Percentiles rank a stretch among this genome's conserved stretches.
Evolutionary conservation across 2,797 vertebrate species (phyloP).

Genomic region (Acanthornis magna): DNA sequence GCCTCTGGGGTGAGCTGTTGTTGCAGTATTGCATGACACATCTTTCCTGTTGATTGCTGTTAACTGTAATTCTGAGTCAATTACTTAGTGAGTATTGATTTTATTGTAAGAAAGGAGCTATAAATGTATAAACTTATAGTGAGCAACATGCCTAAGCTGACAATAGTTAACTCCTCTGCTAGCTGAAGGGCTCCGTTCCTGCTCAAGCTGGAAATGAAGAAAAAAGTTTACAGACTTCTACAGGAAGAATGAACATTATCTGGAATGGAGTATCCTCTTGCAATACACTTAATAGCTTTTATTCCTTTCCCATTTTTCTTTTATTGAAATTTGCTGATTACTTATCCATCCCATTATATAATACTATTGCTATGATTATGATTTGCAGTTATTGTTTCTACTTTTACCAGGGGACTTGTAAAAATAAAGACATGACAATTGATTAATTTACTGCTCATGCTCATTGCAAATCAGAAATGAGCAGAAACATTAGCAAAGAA

Average conservation of each 20-base stretch:
- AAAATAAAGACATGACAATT: background rate
- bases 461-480: background rate
- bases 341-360: background rate
- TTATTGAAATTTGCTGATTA: background rate
- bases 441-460: background rate
- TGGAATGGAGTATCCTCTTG: background rate
- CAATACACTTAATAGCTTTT: background rate
- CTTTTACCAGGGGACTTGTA: background rate
- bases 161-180: background rate
- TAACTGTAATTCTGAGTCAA: background rate
- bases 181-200: background rate
- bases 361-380: background rate
- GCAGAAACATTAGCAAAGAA: background rate
- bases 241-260: background rate
- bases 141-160: background rate
- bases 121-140: background rate
- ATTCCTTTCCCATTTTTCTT: background rate
- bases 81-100: background rate
- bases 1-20: background rate
- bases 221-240: background rate
- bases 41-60: background rate
- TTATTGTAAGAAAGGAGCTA: background rate
- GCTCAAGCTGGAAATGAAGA: background rate
- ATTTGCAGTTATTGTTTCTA: background rate
- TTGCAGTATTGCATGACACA: fast-evolving